Base-by-base conservation (phyloP, 2,797 vertebrate species). In the Emys orbicularis region DNA sequence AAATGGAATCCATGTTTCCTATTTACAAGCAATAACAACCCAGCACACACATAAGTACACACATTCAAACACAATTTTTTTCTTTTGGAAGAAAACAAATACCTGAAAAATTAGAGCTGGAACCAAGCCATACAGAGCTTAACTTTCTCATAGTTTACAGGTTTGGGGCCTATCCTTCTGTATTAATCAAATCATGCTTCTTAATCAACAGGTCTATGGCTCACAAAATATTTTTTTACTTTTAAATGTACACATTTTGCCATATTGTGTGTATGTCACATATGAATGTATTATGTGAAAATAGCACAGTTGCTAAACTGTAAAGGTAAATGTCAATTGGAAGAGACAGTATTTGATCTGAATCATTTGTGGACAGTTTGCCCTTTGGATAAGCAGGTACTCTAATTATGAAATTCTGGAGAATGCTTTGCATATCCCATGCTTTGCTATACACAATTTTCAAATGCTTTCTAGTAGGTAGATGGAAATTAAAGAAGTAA, bases 321-420 rank as follows among this genome's bases (percentile, higher is more conserved):
- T 52, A 81, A 97, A 97, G 57, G 74, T 86, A 97, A 95, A 95
- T 83, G 96, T 94, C 96, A 96, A 74, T 91, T 90, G 86, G 81
- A 92, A 95, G 16, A 77, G 76, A 87, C 41, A 86, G 79, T 77
- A 95, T 87, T 96, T 96, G 59, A 90, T 94, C 88, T 93, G 88
- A 96, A 94, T 96, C 68, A 92, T 88, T 41, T 65, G 29, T 94
- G 76, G 92, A 96, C 49, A 93, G 54, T 87, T 96, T 94, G 95
- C 90, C 79, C 96, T 94, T 92, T 95, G 56, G 90, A 86, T 44
- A 94, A 88, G 87, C 77, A 92, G 65, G 90, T 81, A 41, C 29
- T 57, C 4, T 77, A 93, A 85, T 94, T 97, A 89, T 34, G 53
- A 90, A 81, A 87, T 93, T 79, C 56, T 37, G 76, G 79, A 92